These are phyloP conservation scores for Sinopyrophorus schimmeli DNA, from an alignment of 2,888 invertebrate genomes.

Conservation along the genomic window DNA sequence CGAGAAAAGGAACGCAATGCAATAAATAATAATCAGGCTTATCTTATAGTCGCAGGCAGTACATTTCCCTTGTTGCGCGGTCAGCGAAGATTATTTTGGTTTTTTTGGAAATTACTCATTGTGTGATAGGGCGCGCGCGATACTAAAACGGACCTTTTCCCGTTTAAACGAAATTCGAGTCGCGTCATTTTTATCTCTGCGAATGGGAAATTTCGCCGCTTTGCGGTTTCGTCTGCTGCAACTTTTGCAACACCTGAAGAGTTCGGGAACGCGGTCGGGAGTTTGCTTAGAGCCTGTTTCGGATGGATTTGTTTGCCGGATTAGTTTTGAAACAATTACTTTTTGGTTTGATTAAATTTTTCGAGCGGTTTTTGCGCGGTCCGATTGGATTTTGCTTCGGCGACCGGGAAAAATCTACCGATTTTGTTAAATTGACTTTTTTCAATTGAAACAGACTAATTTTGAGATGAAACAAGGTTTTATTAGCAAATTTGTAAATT, in stretches of 20 bases:
- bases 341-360: too few species aligned
- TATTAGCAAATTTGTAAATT: too few species aligned
- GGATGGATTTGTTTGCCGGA: background rate
- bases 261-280: constrained; percentile 19
- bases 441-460: too few species aligned
- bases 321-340: too few species aligned
- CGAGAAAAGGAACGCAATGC: too few species aligned
- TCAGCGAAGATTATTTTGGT: constrained; percentile 4
- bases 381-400: too few species aligned
- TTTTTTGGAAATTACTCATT: constrained; percentile 10
- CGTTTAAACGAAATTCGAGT: constrained; percentile 19
- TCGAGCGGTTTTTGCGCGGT: too few species aligned
- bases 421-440: too few species aligned
- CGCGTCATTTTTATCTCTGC: constrained; percentile 20
- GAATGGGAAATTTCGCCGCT: constrained; percentile 29
- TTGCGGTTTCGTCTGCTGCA: constrained; percentile 27
- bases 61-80: background rate
- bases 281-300: constrained; percentile 15
- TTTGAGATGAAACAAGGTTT: too few species aligned
- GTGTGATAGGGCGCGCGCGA: constrained; percentile 9
- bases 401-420: too few species aligned
- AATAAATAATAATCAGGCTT: background rate
- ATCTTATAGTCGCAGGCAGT: background rate
- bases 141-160: constrained; percentile 18
- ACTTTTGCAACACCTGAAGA: constrained; percentile 23